These are phyloP conservation scores for Percopsis omiscomaycus DNA, from an alignment of 2,797 vertebrate genomes.

Conservation along the genomic window DNA sequence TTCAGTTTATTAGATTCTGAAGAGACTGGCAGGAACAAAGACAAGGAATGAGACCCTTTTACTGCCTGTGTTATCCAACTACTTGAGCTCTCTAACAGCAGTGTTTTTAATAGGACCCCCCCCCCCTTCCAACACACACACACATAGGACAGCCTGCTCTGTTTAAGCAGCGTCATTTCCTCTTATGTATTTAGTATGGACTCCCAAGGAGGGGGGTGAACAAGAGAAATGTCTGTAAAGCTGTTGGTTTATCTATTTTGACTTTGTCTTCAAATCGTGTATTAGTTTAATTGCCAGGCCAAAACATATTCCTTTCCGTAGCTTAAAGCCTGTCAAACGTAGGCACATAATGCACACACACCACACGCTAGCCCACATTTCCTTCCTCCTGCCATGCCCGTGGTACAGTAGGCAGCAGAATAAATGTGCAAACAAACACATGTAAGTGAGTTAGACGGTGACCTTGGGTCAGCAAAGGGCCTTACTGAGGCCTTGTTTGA, in stretches of 20 bases:
- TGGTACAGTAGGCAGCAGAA: background rate
- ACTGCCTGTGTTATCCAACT: conserved; percentile 75
- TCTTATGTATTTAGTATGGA: conserved; percentile 78
- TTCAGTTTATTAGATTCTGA: conserved; percentile 75
- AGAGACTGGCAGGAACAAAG: conserved; percentile 72
- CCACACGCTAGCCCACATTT: conserved; percentile 28
- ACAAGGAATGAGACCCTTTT: conserved; percentile 70
- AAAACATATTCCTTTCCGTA: conserved; percentile 46
- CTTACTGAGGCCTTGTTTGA: background rate
- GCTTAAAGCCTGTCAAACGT: conserved; percentile 35
- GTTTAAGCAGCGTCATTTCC: conserved; percentile 78
- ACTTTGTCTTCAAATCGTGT: conserved; percentile 49
- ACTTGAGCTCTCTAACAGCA: conserved; percentile 62
- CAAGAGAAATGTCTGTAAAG: conserved; percentile 66
- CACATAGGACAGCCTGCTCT: conserved; percentile 73
- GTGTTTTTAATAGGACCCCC: conserved; percentile 31
- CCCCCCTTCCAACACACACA: conserved; percentile 53
- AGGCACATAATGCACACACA: conserved; percentile 32
- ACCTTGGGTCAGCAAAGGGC: conserved; percentile 1
- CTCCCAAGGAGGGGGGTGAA: conserved; percentile 57
- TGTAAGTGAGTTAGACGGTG: background rate
- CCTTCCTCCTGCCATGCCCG: too few species aligned
- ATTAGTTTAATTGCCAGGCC: conserved; percentile 63
- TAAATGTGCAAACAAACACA: conserved; percentile 12
- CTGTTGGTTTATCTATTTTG: conserved; percentile 58